Base-by-base conservation (phyloP, 1,140 invertebrate genomes). In the Rhynchophorus ferrugineus region DNA sequence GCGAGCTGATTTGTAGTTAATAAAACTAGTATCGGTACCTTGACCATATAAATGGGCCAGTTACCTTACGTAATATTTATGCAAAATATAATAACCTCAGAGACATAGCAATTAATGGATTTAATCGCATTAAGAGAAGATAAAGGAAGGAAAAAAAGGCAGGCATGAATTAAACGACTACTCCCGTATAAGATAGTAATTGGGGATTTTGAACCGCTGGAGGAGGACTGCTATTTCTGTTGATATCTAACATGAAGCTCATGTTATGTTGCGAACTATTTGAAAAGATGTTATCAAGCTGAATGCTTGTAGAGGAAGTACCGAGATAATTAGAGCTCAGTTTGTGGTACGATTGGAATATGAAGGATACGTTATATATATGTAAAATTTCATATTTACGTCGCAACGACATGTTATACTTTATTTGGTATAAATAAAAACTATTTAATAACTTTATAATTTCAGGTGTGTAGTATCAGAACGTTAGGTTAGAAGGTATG, bases 11-110 rank as follows among this genome's bases (percentile, higher is more conserved):
- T 29, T 29, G 24, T 11, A 6, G 24, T 11, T 29, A 29, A 29
- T 29, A 29, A 29, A 29, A 29, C 24, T 29, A 11, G 24, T 29
- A 29, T 29, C 5, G 24, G 24, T 6, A 29, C 5, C 5, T 6
- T 6, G 5, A n/a, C n/a, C n/a, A n/a, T 24, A 41, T 49, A 49
- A 49, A 49, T 49, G 46, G 33, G 46, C 14, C 43, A 44, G 43
- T 44, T 49, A 49, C 46, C 36, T 49, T 41, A 41, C 46, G 20
- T 49, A 49, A 49, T 49, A 38, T 38, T 49, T 49, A 49, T 49
- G 46, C 46, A 49, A 49, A 49, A 49, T 49, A 35, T 49, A 49
- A 49, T 49, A 49, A 49, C 46, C 8, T 49, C 46, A 38, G 21
- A 21, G 2, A n/a, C n/a, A 11, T 39, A 24, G 46, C 35, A 49